Conservation (phyloP, 64 coral and sea anemone genomes). For the Pocillopora damicornis region DNA sequence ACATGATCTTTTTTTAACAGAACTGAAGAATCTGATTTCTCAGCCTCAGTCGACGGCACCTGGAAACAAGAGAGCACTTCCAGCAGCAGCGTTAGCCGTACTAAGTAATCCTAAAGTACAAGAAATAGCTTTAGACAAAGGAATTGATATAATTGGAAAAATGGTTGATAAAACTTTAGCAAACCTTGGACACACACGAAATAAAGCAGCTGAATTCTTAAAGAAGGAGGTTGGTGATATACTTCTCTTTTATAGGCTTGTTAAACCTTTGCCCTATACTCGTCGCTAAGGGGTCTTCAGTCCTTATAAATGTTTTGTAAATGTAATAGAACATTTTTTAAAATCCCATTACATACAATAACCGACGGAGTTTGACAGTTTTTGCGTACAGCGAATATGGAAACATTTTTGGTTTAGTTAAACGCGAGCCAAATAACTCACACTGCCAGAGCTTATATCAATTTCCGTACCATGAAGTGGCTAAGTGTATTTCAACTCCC, state of each 20-base stretch:
- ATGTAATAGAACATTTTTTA: too few relatives aligned
- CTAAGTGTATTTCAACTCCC: too few relatives aligned
- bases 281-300: too few relatives aligned
- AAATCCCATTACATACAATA: too few relatives aligned
- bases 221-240: conserved; percentile 16
- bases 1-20: background rate
- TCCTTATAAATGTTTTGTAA: too few relatives aligned
- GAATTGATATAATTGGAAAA: conserved; percentile 42
- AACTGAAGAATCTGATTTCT: background rate
- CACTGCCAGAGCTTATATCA: too few relatives aligned
- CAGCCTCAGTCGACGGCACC: background rate
- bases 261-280: background rate
- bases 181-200: background rate
- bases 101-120: background rate
- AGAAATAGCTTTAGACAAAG: conserved; percentile 35
- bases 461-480: too few relatives aligned
- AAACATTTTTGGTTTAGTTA: too few relatives aligned
- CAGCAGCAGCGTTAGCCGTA: background rate
- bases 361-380: too few relatives aligned
- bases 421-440: too few relatives aligned
- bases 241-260: background rate
- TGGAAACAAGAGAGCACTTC: background rate
- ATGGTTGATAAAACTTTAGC: conserved; percentile 28
- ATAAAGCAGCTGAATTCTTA: conserved; percentile 32
- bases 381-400: too few relatives aligned